Conservation (phyloP, 2,113 vertebrate genomes). For the Mus pahari region DNA sequence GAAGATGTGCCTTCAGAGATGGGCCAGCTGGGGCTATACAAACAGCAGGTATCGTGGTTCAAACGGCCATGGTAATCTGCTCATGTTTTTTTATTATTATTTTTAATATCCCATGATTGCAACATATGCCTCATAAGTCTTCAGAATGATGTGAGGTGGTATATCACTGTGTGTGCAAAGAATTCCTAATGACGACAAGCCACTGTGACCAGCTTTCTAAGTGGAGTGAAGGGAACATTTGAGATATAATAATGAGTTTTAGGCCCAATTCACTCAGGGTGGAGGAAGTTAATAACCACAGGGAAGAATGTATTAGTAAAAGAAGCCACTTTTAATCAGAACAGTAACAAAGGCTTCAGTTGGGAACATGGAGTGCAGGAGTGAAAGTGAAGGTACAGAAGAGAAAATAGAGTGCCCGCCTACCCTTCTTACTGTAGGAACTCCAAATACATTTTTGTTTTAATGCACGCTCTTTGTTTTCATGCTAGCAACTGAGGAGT, state of each 20-base stretch:
- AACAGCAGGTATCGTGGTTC: conserved; percentile 52
- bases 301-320: conserved; percentile 53
- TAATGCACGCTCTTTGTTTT: not conserved
- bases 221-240: conserved; percentile 68
- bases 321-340: conserved; percentile 64
- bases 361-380: not conserved
- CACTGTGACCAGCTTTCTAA: not conserved
- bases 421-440: not conserved
- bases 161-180: conserved; percentile 24
- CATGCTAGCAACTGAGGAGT: not conserved
- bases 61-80: conserved; percentile 58
- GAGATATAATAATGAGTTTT: conserved; percentile 80
- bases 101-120: conserved; percentile 59
- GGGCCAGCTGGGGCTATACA: conserved; percentile 33
- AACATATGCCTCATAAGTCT: conserved; percentile 63
- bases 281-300: conserved; percentile 65
- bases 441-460: not conserved
- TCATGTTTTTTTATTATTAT: conserved; percentile 49
- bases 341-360: not conserved
- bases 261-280: conserved; percentile 45
- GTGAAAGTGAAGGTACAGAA: not conserved
- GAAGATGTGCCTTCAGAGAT: conserved; percentile 27
- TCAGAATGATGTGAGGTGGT: conserved; percentile 54
- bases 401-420: not conserved
- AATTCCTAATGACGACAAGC: conserved; percentile 70